Evolutionary conservation across 2,888 invertebrate genomes (phyloP).

Genomic region (Rambutsinella grinnellia): DNA sequence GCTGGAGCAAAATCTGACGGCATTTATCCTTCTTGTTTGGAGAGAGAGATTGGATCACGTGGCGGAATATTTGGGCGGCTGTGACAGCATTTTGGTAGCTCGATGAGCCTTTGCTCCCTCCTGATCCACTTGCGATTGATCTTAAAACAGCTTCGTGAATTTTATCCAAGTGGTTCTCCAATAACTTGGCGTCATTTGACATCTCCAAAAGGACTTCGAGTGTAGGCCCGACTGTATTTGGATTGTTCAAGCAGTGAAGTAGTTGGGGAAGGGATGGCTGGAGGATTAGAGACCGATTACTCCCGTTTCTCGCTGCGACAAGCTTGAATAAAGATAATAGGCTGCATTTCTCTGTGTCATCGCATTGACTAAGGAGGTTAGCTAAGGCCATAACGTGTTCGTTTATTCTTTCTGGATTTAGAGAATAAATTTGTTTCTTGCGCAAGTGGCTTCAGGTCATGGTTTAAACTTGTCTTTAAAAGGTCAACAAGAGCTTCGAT

Average conservation of each 20-base stretch:
- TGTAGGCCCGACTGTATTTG: constrained; percentile 71
- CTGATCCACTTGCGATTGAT: background rate
- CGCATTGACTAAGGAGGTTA: constrained; percentile 84
- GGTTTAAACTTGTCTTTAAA: constrained; percentile 88
- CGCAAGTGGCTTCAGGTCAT: constrained; percentile 84
- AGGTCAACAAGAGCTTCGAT: constrained; percentile 86
- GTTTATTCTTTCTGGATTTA: constrained; percentile 87
- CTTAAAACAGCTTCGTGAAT: constrained; percentile 38
- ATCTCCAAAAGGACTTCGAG: constrained; percentile 54
- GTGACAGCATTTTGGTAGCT: constrained; percentile 28
- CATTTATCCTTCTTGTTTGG: constrained; percentile 31
- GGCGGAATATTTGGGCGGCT: constrained; percentile 39
- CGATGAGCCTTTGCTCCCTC: background rate
- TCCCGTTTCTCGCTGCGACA: constrained; percentile 73
- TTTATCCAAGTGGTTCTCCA: constrained; percentile 45
- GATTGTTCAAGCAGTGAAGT: constrained; percentile 79
- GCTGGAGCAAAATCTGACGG: constrained; percentile 38
- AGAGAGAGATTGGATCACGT: constrained; percentile 27
- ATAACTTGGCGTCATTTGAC: constrained; percentile 42
- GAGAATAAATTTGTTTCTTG: constrained; percentile 89
- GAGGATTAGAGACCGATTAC: constrained; percentile 71
- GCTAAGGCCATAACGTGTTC: constrained; percentile 87
- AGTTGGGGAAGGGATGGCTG: constrained; percentile 86
- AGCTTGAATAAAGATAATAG: constrained; percentile 85
- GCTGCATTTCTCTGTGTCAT: constrained; percentile 87